A percentile compares a stretch with the other conserved stretches of the same genome.
These are phyloP conservation scores for Scylla paramamosain DNA, from an alignment of 1,140 invertebrate species.

Conservation along the genomic window DNA sequence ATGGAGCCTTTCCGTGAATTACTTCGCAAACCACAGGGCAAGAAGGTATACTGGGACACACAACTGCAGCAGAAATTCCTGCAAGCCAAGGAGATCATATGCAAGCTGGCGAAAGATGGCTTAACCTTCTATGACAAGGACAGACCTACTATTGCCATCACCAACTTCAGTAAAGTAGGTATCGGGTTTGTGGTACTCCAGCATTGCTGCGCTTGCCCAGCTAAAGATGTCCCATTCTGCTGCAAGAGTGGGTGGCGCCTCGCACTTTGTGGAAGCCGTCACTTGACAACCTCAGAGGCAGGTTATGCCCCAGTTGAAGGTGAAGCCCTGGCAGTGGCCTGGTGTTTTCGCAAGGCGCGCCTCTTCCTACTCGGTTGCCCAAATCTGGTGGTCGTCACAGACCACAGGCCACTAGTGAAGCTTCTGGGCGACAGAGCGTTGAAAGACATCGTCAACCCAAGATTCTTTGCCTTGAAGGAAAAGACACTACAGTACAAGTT, in stretches of 20 bases:
- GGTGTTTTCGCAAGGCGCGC: background rate
- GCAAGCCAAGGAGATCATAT: background rate
- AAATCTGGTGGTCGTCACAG: background rate
- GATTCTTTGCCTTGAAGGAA: background rate
- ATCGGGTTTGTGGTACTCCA: background rate
- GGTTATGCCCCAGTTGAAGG: background rate
- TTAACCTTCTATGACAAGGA: background rate
- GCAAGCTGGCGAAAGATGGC: background rate
- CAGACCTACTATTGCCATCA: background rate
- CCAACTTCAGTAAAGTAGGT: background rate
- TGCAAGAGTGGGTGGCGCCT: too few relatives aligned
- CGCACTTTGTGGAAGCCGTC: too few relatives aligned
- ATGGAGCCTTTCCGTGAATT: background rate
- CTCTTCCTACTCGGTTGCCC: background rate
- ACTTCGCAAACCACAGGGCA: background rate
- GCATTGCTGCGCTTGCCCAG: too few relatives aligned
- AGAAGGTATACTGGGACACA: slow-evolving; percentile 30
- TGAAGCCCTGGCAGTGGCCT: background rate
- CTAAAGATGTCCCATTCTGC: too few relatives aligned
- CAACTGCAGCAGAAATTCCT: background rate
- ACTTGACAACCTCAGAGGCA: background rate
- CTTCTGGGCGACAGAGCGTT: too few relatives aligned
- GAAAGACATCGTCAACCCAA: background rate
- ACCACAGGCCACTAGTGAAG: background rate
- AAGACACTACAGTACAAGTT: background rate